Conservation (phyloP, 2,797 vertebrate species). For the Phoxinus dragarum region DNA sequence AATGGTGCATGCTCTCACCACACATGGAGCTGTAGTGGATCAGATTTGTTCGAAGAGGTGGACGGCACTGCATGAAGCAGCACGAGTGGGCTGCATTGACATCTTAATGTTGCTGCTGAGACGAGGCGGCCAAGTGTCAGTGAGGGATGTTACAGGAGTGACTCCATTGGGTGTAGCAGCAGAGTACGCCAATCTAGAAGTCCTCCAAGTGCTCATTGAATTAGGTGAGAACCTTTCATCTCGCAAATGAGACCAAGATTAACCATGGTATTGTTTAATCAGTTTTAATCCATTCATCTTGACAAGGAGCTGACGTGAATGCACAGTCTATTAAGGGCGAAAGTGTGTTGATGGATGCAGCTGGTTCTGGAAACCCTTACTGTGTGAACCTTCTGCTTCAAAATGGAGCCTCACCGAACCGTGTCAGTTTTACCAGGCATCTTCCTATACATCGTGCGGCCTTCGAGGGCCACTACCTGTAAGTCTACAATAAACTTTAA, state of each 20-base stretch:
- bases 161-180: slow-evolving; percentile 84
- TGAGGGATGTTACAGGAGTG: slow-evolving; percentile 80
- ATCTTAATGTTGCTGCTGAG: slow-evolving; percentile 82
- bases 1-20: slow-evolving; percentile 78
- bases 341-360: slow-evolving; percentile 84
- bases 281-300: neutral
- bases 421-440: slow-evolving; percentile 79
- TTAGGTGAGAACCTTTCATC: slow-evolving; percentile 73
- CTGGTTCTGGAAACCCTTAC: slow-evolving; percentile 82
- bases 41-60: slow-evolving; percentile 82
- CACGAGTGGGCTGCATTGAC: slow-evolving; percentile 80
- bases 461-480: slow-evolving; percentile 87
- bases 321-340: slow-evolving; percentile 82
- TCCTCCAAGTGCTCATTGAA: slow-evolving; percentile 86
- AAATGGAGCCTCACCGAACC: slow-evolving; percentile 83
- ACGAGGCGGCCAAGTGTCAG: slow-evolving; percentile 78
- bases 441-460: slow-evolving; percentile 88
- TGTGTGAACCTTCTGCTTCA: slow-evolving; percentile 85
- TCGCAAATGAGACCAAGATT: neutral
- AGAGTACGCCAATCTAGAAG: slow-evolving; percentile 80
- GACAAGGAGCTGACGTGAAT: slow-evolving; percentile 82
- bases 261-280: neutral
- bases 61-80: slow-evolving; percentile 89
- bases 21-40: slow-evolving; percentile 79
- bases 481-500: slow-evolving; percentile 63